A percentile compares a stretch with the other conserved stretches of the same genome.
Evolutionary conservation across 2,888 invertebrate species (phyloP).

Genomic region (Troglohyphantes excavatus): DNA sequence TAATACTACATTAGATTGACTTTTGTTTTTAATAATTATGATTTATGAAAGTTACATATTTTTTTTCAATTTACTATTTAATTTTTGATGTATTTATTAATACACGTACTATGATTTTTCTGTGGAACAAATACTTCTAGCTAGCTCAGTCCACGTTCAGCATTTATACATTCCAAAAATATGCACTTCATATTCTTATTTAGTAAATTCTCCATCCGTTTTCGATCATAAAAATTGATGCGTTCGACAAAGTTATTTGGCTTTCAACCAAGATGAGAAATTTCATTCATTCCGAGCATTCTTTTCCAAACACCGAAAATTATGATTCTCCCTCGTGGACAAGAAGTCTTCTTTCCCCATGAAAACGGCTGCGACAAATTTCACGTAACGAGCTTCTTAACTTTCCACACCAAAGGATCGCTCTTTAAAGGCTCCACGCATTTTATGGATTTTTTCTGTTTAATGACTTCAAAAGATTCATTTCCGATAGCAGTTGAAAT

Average conservation of each 20-base stretch:
- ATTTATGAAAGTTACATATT: too few species aligned
- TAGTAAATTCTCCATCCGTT: background rate
- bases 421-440: background rate
- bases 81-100: too few species aligned
- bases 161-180: too few species aligned
- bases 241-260: background rate
- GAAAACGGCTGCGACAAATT: slow-evolving; percentile 2
- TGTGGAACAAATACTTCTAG: too few species aligned
- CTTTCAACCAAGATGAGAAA: background rate
- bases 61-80: too few species aligned
- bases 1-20: too few species aligned
- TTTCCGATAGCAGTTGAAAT: slow-evolving; percentile 3
- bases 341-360: background rate
- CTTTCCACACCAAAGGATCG: background rate
- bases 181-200: background rate
- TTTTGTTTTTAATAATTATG: too few species aligned
- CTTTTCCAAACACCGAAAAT: background rate
- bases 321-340: background rate
- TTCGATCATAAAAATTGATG: background rate
- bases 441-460: slow-evolving; percentile 1
- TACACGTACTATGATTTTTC: too few species aligned
- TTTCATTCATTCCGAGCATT: background rate
- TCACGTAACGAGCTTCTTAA: background rate
- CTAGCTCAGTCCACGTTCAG: too few species aligned
- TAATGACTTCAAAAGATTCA: slow-evolving; percentile 8